Base-by-base conservation (phyloP, 2,113 vertebrate species). In the Brachyhypopomus gauderio region DNA sequence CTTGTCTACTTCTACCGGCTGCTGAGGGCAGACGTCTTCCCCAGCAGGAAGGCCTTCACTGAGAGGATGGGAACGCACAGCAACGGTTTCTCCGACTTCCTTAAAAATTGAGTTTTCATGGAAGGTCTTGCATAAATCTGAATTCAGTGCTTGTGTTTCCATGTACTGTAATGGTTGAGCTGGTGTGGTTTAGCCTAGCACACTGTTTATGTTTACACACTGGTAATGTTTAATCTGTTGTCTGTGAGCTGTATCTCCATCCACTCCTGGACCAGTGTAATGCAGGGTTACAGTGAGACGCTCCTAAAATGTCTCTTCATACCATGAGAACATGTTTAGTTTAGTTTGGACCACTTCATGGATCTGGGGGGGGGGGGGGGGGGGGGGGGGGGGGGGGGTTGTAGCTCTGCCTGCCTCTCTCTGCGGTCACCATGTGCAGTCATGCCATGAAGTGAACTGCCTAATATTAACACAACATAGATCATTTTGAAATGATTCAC, bases 1-100 rank as follows among this genome's bases (percentile, higher is more conserved):
- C 87, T 97, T 71, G 86, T 95, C 88, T 99, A 98, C 88, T 97
- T 98, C 87, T 96, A 94, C 77, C 96, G 97, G 64, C 93, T 99
- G 77, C 92, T 99, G 19, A 95, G 95, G 2, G 91, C 96, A 0
- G 97, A 99, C 89, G 96, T 99, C 88, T 95, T 94, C 84, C 64
- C 62, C 36, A 73, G 60, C 34, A 72, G 78, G n/a, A 88, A 23
- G 75, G 25, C 25, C n/a, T n/a, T n/a, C n/a, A n/a, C n/a, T n/a
- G n/a, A 5, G 0, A 84, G 87, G 79, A 94, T 94, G 66, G 94
- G 94, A 0, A 90, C 88, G 12, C 91, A 63, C 20, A 79, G 81
- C 41, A 88, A 85, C 82, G 87, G 90, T 6, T 88, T 89, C 8
- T 89, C 92, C 85, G 96, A 94, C 90, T 97, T 98, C 75, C 92